Evolutionary conservation across 1,140 invertebrate species (phyloP), one percentile per base, ranked within the genome.

Genomic region (Sitodiplosis mosellana): DNA sequence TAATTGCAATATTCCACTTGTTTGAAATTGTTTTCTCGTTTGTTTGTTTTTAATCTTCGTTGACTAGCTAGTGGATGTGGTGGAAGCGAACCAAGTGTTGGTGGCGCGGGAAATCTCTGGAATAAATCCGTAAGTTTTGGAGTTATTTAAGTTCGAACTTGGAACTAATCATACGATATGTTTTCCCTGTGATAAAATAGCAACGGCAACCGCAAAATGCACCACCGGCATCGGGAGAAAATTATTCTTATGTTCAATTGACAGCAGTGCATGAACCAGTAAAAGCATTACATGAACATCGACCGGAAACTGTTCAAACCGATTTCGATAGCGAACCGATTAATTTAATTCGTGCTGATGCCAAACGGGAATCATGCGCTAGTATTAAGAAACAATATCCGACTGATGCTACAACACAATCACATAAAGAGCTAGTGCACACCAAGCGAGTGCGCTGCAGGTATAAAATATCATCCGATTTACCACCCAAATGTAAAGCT

Each of bases 161-260:
- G 51, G 49, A 49, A 53, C 3, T n/a, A 48, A 49, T 51, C 44
- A 52, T 51, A 52, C 45, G 47, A 48, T 42, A 52, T 42, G 37
- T 51, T 45, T 45, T 46, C 40, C 21, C 37, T 19, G 47, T 48
- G 41, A 11, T 46, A 50, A 17, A 52, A 52, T 17, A 10, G 10
- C 27, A 27, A 10, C 27, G 27, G 27, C 27, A 27, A 42, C 52
- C 68, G 69, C 52, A 68, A 69, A 58, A 49, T 40, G 12, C 53
- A 52, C 53, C 60, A 22, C 60, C 63, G 22, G 55, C 58, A 49
- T 51, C 60, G 52, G 69, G 70, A 40, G 79, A 83, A 53, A 76
- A 74, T 54, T 84, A 87, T 65, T 81, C 84, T 15, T 92, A 92
- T 59, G 87, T 92, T 38, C 85, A 89, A 57, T 74, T 92, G 56